Evolutionary conservation across 64 coral and sea anemone species (phyloP).

Genomic region (Montipora cactus): DNA sequence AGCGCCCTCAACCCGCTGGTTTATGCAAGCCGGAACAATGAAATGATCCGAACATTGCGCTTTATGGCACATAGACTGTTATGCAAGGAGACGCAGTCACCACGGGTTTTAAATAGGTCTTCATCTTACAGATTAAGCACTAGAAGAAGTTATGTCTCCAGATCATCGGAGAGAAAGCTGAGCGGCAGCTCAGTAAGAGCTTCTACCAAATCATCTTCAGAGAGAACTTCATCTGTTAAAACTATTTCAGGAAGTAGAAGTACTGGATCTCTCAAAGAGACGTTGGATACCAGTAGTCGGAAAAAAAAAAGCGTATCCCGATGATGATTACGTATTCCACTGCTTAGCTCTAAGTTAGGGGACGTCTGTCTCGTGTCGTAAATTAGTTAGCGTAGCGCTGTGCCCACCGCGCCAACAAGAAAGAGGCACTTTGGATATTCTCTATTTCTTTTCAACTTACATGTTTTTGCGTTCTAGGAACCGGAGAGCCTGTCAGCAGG

Average conservation of each 20-base stretch:
- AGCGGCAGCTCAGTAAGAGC: not conserved
- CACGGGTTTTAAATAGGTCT: not conserved
- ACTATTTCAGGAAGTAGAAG: not conserved
- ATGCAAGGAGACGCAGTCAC: not conserved
- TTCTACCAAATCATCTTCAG: not conserved
- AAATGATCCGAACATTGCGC: slow-evolving; percentile 24
- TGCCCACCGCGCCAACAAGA: no score
- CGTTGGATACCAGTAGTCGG: not conserved
- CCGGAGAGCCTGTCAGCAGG: no score
- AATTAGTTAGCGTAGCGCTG: no score
- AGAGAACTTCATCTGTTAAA: not conserved
- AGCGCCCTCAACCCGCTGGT: slow-evolving; percentile 31
- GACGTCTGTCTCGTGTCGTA: no score
- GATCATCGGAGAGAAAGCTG: not conserved
- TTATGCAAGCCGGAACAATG: slow-evolving; percentile 23
- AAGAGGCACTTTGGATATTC: no score
- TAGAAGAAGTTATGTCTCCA: not conserved
- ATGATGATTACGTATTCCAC: not conserved
- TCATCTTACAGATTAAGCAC: not conserved
- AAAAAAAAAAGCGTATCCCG: not conserved
- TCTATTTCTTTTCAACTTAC: no score
- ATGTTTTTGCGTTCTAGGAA: no score
- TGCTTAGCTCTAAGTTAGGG: not conserved
- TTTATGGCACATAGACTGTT: not conserved
- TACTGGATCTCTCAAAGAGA: not conserved